Evolutionary conservation across 2,113 vertebrate genomes (phyloP).

Genomic region (Alouatta palliata): DNA sequence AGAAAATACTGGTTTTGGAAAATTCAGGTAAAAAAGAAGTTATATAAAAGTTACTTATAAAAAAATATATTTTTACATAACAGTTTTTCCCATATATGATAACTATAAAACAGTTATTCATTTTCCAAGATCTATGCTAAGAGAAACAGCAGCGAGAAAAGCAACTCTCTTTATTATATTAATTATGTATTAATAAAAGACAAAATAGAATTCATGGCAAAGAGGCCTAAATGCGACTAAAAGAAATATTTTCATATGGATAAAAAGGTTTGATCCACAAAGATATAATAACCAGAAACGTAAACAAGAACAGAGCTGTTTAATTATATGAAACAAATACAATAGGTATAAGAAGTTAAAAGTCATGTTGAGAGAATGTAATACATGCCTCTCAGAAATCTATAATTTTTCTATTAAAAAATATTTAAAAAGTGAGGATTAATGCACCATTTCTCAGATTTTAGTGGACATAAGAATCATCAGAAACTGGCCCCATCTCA

Average conservation of each 20-base stretch:
- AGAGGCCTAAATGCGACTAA: not conserved
- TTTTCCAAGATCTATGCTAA: too few relatives aligned
- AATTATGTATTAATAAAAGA: not conserved
- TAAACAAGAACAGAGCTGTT: not conserved
- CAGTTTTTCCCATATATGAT: not conserved
- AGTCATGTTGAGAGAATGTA: not conserved
- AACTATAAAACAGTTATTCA: not conserved
- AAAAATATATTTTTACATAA: not conserved
- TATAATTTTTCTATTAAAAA: not conserved
- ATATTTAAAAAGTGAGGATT: not conserved
- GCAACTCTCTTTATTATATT: too few relatives aligned
- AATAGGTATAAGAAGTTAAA: not conserved
- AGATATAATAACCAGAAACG: not conserved
- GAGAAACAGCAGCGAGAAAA: too few relatives aligned
- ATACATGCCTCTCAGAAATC: not conserved
- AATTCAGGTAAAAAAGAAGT: not conserved
- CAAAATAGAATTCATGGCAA: not conserved
- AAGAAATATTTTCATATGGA: not conserved
- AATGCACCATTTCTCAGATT: not conserved
- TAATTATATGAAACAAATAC: not conserved
- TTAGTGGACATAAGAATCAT: not conserved
- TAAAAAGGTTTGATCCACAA: not conserved
- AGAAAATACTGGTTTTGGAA: not conserved
- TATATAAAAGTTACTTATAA: not conserved
- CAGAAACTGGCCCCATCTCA: not conserved